phyloP scores from a whole-genome alignment of 35 echinoderm and acorn worm genomes.

The Stichopus chloronotus region DNA sequence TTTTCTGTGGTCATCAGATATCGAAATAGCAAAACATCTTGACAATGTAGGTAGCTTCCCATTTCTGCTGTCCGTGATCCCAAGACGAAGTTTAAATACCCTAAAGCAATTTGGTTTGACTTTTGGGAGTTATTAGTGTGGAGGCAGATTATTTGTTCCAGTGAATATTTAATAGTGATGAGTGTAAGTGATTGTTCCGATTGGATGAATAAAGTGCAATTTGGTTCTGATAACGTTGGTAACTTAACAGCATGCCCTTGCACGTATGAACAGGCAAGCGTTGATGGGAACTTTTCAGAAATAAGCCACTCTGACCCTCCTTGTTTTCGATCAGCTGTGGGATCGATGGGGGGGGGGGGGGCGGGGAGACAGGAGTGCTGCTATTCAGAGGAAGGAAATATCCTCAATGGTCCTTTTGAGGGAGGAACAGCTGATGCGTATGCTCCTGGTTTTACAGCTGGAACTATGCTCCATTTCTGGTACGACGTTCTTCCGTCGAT shows the following conservation, averaged over 20 bases:
- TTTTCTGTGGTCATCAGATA: conserved; percentile 14
- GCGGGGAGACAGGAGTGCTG: conserved; percentile 20
- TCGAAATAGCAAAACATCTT: neutral
- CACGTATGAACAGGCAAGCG: conserved; percentile 1
- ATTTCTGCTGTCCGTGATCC: neutral
- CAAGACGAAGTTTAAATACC: neutral
- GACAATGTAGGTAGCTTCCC: neutral
- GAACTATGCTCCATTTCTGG: neutral
- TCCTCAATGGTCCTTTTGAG: neutral
- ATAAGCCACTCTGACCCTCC: neutral
- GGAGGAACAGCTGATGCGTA: conserved; percentile 31
- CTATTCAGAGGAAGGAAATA: conserved; percentile 43
- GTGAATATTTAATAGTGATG: neutral
- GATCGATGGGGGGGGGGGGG: neutral
- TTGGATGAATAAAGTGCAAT: neutral
- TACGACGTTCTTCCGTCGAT: conserved; percentile 29
- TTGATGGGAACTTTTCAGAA: conserved; percentile 17
- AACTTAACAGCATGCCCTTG: conserved; percentile 9
- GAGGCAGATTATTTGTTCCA: neutral
- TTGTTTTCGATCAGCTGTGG: conserved; percentile 1
- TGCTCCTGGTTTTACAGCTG: neutral
- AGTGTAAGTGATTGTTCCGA: neutral
- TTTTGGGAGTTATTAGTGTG: neutral
- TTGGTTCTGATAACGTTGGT: neutral
- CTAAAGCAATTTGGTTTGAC: neutral